Evolutionary conservation across 2,113 vertebrate genomes (phyloP).

Genomic region (Neofelis nebulosa): DNA sequence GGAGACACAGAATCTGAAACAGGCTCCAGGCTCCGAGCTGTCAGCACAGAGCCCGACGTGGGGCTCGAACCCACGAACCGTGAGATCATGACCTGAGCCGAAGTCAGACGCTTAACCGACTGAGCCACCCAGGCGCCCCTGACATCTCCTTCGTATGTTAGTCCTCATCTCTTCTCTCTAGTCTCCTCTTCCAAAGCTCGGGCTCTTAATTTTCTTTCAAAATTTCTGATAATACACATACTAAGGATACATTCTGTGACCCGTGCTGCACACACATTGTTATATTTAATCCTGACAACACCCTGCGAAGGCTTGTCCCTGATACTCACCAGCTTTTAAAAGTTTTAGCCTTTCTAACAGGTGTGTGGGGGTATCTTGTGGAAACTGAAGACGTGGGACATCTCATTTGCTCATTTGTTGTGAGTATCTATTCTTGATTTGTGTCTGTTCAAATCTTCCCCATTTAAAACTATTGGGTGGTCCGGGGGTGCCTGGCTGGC

Average conservation of each 20-base stretch:
- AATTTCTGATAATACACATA: fast-evolving
- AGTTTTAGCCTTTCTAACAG: not conserved
- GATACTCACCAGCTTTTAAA: not conserved
- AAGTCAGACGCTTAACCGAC: too few species aligned
- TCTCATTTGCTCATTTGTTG: not conserved
- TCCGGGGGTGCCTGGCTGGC: not conserved
- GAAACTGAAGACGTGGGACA: not conserved
- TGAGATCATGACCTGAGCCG: too few species aligned
- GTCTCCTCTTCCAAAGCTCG: not conserved
- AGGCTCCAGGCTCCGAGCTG: too few species aligned
- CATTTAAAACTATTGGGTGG: not conserved
- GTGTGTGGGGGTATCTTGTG: not conserved
- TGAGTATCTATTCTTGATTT: not conserved
- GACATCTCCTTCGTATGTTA: not conserved
- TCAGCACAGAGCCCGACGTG: too few species aligned
- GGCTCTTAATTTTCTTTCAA: not conserved
- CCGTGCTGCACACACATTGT: fast-evolving
- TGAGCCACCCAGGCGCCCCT: too few species aligned
- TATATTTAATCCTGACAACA: not conserved
- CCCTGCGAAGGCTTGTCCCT: not conserved
- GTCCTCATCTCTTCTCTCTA: not conserved
- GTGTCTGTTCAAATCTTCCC: not conserved
- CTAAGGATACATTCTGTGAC: too few species aligned
- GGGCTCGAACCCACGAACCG: too few species aligned
- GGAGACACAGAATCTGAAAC: too few species aligned